Evolutionary conservation across 2,888 invertebrate genomes (phyloP), one percentile per base, ranked within the genome.

Genomic region (Mystacides longicornis): DNA sequence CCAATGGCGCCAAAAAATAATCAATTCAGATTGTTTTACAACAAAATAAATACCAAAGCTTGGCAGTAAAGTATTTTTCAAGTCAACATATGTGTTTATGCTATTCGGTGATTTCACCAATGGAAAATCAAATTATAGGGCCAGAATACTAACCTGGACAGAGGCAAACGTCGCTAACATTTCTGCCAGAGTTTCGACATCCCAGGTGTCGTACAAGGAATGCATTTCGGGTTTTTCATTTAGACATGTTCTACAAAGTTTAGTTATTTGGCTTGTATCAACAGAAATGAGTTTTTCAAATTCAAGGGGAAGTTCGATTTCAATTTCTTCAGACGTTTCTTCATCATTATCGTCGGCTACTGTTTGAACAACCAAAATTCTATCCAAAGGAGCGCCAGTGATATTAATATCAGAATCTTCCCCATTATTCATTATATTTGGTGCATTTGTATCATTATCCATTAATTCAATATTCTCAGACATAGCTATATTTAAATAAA

Each of bases 191-290:
- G 63, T 69, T 51, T 67, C 65, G 59, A 65, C 64, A 51, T 67
- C 63, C 52, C 71, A 68, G 56, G 68, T 64, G n/a, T 65, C 65
- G 43, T 67, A 64, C 55, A 71, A 62, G 2, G 75, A 69, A 62
- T 67, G 66, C 66, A 77, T 68, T 18, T 68, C 64, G 63, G 67
- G 33, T 65, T 68, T 58, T 65, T 68, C 62, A 57, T 63, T 57
- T 63, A 80, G 65, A 64, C 80, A 80, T 60, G 76, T 71, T 55
- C 79, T 68, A 62, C 80, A 80, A 51, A 77, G 63, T 49, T 58
- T 58, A 11, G 47, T 31, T 37, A 57, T 57, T 27, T 55, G 58
- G n/a, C 49, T 52, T 18, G 58, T 47, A 45, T 59, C 59, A 14
- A 56, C 31, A 3, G 59, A 56, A 20, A 59, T 51, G 22, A 53